These are phyloP conservation scores for Herpetotheres cachinnans DNA, from an alignment of 2,113 vertebrate genomes.

Conservation along the genomic window DNA sequence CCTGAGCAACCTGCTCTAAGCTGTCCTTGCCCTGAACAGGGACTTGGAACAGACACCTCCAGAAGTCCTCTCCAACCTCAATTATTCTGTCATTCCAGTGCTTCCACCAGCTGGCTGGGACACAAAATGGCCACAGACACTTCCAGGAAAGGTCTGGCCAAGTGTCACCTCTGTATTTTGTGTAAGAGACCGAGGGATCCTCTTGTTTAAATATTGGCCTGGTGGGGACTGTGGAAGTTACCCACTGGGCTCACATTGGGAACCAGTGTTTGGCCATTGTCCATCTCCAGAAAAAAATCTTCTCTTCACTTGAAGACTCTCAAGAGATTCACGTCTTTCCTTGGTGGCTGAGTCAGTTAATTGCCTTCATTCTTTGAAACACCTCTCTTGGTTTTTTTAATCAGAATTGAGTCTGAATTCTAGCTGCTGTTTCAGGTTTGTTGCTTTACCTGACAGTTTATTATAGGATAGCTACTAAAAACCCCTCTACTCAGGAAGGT, in stretches of 20 bases:
- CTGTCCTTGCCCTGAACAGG: not conserved
- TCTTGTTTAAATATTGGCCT: not conserved
- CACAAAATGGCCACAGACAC: not conserved
- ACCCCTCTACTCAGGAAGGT: not conserved
- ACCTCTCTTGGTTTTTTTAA: not conserved
- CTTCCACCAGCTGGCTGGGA: not conserved
- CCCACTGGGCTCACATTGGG: fast-evolving
- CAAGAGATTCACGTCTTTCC: not conserved
- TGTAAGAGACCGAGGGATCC: not conserved
- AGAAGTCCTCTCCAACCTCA: not conserved
- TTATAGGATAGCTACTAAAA: not conserved
- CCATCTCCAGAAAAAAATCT: not conserved
- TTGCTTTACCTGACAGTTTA: not conserved
- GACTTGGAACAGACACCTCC: not conserved
- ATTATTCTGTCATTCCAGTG: not conserved
- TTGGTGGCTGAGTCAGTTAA: not conserved
- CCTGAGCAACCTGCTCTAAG: not conserved
- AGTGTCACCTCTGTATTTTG: not conserved
- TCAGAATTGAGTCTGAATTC: not conserved
- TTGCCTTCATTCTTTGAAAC: not conserved
- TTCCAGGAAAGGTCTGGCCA: not conserved
- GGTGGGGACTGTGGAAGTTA: not conserved
- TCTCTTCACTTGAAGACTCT: not conserved
- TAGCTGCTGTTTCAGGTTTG: not conserved
- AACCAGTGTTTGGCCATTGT: not conserved